These are phyloP conservation scores for Molanna angustata DNA, from an alignment of 2,888 invertebrate genomes.

Conservation along the genomic window DNA sequence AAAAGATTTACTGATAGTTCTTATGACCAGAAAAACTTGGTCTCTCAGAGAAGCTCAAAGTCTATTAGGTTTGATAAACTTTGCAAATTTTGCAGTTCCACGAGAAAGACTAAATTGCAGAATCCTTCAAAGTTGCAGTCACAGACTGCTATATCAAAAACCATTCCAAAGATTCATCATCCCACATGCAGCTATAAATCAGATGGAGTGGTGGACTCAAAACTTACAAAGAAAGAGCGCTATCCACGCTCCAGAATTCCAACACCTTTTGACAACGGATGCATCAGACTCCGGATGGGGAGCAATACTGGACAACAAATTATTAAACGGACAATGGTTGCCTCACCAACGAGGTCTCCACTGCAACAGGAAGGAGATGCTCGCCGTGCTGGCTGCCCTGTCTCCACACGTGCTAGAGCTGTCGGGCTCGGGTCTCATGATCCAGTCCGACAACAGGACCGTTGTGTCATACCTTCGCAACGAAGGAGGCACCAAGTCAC, in stretches of 20 bases:
- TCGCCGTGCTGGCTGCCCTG: no score
- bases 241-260: background rate
- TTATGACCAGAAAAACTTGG: no score
- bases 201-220: background rate
- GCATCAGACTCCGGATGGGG: conserved; percentile 20
- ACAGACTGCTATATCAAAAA: conserved; percentile 8
- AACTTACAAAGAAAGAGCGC: background rate
- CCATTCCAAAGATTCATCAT: background rate
- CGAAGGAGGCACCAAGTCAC: conserved; percentile 36
- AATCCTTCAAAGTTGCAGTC: no score
- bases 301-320: background rate
- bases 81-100: no score
- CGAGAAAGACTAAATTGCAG: no score
- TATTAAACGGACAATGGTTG: no score
- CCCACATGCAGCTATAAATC: conserved; percentile 8
- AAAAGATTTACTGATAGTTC: no score
- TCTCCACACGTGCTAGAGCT: no score
- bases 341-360: no score
- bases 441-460: conserved; percentile 35
- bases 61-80: no score
- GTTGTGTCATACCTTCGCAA: conserved; percentile 33
- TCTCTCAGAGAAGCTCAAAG: no score
- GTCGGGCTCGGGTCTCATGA: conserved; percentile 6
- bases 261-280: conserved; percentile 24
- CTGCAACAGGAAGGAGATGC: no score